Base-by-base conservation (phyloP, 2,113 vertebrate genomes). In the Microcebus murinus region DNA sequence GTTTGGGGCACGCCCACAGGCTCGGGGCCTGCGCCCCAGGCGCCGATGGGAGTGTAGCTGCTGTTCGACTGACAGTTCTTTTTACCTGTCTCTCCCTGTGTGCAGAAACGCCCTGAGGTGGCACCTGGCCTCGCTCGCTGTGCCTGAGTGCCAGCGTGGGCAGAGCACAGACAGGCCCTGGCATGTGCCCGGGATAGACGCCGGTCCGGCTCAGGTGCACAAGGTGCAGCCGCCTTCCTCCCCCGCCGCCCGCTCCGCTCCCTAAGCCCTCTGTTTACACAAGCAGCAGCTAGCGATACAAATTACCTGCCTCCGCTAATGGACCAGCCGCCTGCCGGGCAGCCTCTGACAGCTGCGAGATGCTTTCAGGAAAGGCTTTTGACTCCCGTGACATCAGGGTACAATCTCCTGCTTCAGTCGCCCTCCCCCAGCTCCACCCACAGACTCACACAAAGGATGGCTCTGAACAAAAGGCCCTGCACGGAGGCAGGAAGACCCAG, bases 221-320 rank as follows among this genome's bases (percentile, higher is more conserved):
- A 55, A 71, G 67, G 67, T 84, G 84, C n/a, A 39, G 18, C 73
- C 50, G 29, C 59, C 34, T 21, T 5, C 2, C 4, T 45, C 42
- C 29, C 31, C 31, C 74, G 7, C n/a, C 23, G 25, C n/a, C 25
- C 34, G 1, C 36, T n/a, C 8, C 5, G 63, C 63, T 81, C 57
- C 73, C 81, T 94, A 74, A 96, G 87, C 88, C 96, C 63, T 91
- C 27, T 97, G 95, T 98, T 97, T 98, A 97, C n/a, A 96, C 71
- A 82, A 93, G 92, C 50, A 76, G 87, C 89, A 79, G 92, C 94
- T n/a, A 31, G 42, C 45, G 45, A 39, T 55, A 87, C 96, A 97
- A 95, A 97, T 90, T 90, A 86, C 91, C 87, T 68, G 82, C 77
- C 95, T 79, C 57, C 34, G 5, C 93, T 97, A 94, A 98, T 96